Conservation (phyloP, 1,140 invertebrate genomes). For the Camponotus floridanus region DNA sequence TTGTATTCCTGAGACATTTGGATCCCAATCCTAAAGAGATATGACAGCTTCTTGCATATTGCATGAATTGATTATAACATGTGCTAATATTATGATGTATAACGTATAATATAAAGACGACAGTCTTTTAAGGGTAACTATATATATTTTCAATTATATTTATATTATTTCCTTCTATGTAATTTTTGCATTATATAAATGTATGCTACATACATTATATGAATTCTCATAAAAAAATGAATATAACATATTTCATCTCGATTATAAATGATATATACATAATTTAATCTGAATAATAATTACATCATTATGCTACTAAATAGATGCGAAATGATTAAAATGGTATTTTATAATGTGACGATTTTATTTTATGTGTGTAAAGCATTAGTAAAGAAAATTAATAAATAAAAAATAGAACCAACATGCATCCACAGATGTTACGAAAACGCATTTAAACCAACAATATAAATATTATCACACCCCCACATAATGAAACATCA, state of each 20-base stretch:
- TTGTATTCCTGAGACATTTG: slow-evolving; percentile 91
- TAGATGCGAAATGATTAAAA: no score
- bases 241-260: neutral
- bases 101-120: slow-evolving; percentile 31
- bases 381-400: slow-evolving; percentile 44
- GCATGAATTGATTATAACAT: slow-evolving; percentile 91
- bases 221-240: neutral
- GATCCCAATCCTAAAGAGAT: slow-evolving; percentile 95
- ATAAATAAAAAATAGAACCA: slow-evolving; percentile 38
- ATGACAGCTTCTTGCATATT: slow-evolving; percentile 90
- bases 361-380: slow-evolving; percentile 31
- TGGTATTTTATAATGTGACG: neutral
- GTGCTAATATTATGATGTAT: slow-evolving; percentile 76
- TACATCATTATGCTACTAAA: slow-evolving; percentile 16
- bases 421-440: slow-evolving; percentile 52
- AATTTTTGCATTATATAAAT: neutral
- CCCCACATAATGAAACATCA: slow-evolving; percentile 37
- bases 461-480: slow-evolving; percentile 12
- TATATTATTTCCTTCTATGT: neutral
- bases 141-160: neutral
- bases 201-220: neutral
- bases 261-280: slow-evolving; percentile 13
- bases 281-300: slow-evolving; percentile 32
- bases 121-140: neutral
- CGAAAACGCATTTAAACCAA: slow-evolving; percentile 14